Conservation (phyloP, 1,140 invertebrate species). For the Psix sp. region DNA sequence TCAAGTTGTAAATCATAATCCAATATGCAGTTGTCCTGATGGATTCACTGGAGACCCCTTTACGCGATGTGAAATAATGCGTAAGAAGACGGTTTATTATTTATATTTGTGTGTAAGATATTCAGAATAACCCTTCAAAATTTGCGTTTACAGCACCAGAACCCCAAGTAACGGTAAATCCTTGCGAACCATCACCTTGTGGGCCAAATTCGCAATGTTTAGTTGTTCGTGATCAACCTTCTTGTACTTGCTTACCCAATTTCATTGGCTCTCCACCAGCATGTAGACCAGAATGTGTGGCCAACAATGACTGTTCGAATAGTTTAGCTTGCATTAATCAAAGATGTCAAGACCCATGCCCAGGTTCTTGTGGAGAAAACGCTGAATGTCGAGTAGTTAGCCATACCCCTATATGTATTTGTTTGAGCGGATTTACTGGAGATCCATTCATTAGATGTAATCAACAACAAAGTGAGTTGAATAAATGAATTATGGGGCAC, state of each 20-base stretch:
- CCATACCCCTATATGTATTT: slow-evolving; percentile 81
- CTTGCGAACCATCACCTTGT: slow-evolving; percentile 82
- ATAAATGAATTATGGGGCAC: background rate
- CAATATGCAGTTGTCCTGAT: slow-evolving; percentile 65
- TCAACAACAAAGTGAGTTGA: slow-evolving; percentile 40
- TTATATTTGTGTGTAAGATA: too few relatives aligned
- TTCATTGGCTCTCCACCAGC: slow-evolving; percentile 83
- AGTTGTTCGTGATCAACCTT: slow-evolving; percentile 80
- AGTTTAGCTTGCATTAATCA: slow-evolving; percentile 83
- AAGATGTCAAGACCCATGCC: slow-evolving; percentile 84
- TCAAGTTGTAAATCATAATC: slow-evolving; percentile 74
- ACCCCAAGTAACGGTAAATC: slow-evolving; percentile 59
- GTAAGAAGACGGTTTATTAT: slow-evolving; percentile 23
- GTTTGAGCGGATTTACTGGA: slow-evolving; percentile 78
- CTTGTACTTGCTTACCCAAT: slow-evolving; percentile 82
- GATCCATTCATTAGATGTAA: slow-evolving; percentile 79
- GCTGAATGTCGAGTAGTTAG: slow-evolving; percentile 82
- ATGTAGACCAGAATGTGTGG: slow-evolving; percentile 83
- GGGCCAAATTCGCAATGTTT: slow-evolving; percentile 83
- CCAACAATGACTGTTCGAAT: slow-evolving; percentile 81
- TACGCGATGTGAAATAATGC: slow-evolving; percentile 61
- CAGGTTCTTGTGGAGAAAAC: slow-evolving; percentile 82
- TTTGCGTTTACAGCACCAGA: slow-evolving; percentile 42
- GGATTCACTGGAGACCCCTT: slow-evolving; percentile 74
- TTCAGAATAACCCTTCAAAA: too few relatives aligned